phyloP scores from a whole-genome alignment of 1,140 invertebrate genomes.

The Cataglyphis hispanica region DNA sequence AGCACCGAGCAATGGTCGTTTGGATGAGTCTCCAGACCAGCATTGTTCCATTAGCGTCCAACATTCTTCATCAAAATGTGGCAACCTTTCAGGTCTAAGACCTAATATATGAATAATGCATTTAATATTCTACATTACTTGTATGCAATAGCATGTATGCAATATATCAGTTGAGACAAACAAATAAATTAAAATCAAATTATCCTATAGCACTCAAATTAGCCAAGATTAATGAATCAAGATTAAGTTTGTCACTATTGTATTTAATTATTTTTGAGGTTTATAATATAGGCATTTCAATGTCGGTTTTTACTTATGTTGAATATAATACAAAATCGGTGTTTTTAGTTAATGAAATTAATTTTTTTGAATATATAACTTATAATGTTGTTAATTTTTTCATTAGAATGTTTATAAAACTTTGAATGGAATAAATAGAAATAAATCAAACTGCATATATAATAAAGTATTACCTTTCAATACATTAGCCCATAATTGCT shows the following conservation, averaged over 20 bases:
- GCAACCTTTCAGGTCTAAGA: constrained; percentile 91
- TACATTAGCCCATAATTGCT: constrained; percentile 95
- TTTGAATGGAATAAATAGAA: too few species aligned
- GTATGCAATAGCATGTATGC: background rate
- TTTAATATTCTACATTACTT: background rate
- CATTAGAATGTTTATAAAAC: too few species aligned
- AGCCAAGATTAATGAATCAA: background rate
- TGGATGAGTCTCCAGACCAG: constrained; percentile 92
- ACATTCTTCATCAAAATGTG: constrained; percentile 92
- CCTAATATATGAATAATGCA: constrained; percentile 82
- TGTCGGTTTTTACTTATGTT: background rate
- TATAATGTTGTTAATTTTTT: background rate
- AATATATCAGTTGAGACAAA: background rate
- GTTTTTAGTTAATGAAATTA: background rate
- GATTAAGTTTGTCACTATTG: background rate
- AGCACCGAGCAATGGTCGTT: constrained; percentile 92
- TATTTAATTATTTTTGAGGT: constrained; percentile 12
- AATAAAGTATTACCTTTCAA: constrained; percentile 90
- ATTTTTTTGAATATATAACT: background rate
- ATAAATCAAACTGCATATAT: background rate
- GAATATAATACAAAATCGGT: constrained; percentile 39
- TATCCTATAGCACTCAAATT: background rate
- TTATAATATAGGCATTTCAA: background rate
- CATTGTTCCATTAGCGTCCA: constrained; percentile 95
- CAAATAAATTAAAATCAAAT: background rate